Evolutionary conservation across 2,113 vertebrate genomes (phyloP).

Genomic region (Tetraodon nigroviridis): DNA sequence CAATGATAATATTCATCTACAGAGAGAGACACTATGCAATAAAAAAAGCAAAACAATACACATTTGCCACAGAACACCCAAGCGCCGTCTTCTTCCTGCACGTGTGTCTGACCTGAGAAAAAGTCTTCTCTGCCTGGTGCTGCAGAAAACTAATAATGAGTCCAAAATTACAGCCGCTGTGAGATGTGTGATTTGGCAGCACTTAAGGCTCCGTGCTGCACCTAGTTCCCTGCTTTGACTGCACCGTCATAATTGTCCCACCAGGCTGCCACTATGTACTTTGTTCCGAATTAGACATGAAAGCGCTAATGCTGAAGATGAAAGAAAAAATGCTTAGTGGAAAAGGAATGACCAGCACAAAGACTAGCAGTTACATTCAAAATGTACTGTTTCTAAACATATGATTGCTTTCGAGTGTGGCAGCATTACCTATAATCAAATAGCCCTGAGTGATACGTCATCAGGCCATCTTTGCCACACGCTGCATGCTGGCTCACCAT

Average conservation of each 20-base stretch:
- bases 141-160: slow-evolving; percentile 44
- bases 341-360: slow-evolving; percentile 4
- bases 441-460: slow-evolving; percentile 36
- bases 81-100: slow-evolving; percentile 17
- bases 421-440: slow-evolving; percentile 29
- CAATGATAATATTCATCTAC: background rate
- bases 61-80: background rate
- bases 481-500: slow-evolving; percentile 12
- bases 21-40: slow-evolving; percentile 5
- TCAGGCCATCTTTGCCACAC: slow-evolving; percentile 45
- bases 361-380: background rate
- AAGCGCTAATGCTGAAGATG: slow-evolving; percentile 11
- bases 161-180: slow-evolving; percentile 41
- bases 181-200: slow-evolving; percentile 44
- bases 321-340: slow-evolving; percentile 4
- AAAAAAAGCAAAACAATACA: background rate
- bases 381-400: slow-evolving; percentile 22
- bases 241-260: slow-evolving; percentile 43
- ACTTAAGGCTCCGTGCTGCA: slow-evolving; percentile 24
- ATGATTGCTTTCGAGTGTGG: slow-evolving; percentile 16
- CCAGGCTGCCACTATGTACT: slow-evolving; percentile 34
- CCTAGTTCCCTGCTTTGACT: slow-evolving; percentile 45
- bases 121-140: slow-evolving; percentile 20
- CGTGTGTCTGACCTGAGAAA: slow-evolving; percentile 21
- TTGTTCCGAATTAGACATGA: slow-evolving; percentile 25